These are phyloP conservation scores for Sinentomon sp. DNA, from an alignment of 2,888 invertebrate genomes.

Conservation along the genomic window DNA sequence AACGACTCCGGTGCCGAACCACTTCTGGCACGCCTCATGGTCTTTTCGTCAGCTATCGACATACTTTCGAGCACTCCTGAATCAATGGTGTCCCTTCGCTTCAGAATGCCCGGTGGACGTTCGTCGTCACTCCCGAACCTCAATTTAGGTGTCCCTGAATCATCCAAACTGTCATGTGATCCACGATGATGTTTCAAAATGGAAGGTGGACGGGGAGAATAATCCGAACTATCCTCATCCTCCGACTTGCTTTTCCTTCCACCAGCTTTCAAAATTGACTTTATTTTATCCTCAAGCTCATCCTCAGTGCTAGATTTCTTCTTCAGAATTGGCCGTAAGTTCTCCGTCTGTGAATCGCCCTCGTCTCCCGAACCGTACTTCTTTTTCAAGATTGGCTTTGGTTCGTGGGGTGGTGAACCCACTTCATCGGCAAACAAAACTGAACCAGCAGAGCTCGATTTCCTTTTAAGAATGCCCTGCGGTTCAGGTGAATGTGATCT, in stretches of 20 bases:
- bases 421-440: no score
- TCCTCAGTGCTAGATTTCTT: constrained; percentile 54
- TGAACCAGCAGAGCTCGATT: constrained; percentile 30
- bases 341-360: constrained; percentile 13
- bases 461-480: constrained; percentile 39
- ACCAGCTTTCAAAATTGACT: no score
- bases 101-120: constrained; percentile 6
- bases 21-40: no score
- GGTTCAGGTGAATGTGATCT: constrained; percentile 26
- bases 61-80: background rate
- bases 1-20: no score
- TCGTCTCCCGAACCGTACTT: constrained; percentile 44
- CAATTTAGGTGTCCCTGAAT: constrained; percentile 3
- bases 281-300: constrained; percentile 21
- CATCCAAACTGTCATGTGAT: constrained; percentile 19
- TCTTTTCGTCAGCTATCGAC: background rate
- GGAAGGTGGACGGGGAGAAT: constrained; percentile 40
- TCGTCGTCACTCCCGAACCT: constrained; percentile 4
- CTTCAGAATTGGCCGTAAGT: constrained; percentile 42
- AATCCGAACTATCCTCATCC: constrained; percentile 28
- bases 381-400: constrained; percentile 55
- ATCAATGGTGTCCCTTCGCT: constrained; percentile 3
- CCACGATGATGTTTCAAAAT: constrained; percentile 46
- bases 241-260: no score
- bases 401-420: no score